A percentile compares a stretch with the other conserved stretches of the same genome.
phyloP scores from a whole-genome alignment of 2,113 vertebrate genomes.

The Aegotheles bennettii region DNA sequence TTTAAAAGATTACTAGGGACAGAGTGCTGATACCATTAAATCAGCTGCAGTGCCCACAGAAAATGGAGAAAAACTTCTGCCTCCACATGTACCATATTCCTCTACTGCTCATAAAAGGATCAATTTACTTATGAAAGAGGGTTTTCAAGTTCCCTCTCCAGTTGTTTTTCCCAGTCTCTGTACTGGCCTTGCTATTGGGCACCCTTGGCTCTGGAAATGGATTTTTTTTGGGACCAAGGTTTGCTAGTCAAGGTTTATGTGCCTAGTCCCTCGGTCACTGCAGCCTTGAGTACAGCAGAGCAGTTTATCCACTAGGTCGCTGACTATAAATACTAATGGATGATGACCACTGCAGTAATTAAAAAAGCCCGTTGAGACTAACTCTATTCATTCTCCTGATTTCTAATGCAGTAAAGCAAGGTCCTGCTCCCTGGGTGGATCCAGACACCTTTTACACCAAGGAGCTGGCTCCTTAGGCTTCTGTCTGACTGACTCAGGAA shows the following conservation, averaged over 20 bases:
- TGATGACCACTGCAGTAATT: background rate
- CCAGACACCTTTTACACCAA: background rate
- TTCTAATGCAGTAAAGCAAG: background rate
- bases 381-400: background rate
- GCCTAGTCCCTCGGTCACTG: background rate
- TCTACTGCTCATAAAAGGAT: background rate
- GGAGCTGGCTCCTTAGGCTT: background rate
- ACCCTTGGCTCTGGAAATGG: background rate
- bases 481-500: background rate
- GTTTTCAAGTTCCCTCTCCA: background rate
- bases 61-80: background rate
- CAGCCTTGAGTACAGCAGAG: background rate
- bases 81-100: background rate
- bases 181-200: background rate
- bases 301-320: constrained; percentile 49
- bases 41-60: background rate
- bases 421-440: background rate
- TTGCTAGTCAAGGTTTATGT: background rate
- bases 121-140: background rate
- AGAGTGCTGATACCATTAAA: background rate
- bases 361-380: rapidly evolving
- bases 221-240: background rate
- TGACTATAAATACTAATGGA: background rate
- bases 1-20: background rate
- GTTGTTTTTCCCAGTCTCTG: background rate